A percentile compares a stretch with the other conserved stretches of the same genome.
phyloP scores from a whole-genome alignment of 2,888 invertebrate genomes.

The Candidula unifasciata region DNA sequence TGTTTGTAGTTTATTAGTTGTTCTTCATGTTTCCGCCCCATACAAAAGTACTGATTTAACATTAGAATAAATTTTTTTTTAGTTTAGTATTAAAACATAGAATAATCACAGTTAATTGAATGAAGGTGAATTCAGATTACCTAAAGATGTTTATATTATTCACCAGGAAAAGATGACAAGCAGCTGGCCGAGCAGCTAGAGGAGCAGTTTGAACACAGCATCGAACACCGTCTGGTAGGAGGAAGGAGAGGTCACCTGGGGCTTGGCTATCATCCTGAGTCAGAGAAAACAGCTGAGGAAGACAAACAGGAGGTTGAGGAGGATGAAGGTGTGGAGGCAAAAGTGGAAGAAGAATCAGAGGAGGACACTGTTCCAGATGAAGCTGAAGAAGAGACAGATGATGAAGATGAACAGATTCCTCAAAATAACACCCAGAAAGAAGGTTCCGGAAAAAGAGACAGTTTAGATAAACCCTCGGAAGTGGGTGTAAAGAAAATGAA shows the following conservation, averaged over 20 bases:
- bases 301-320: constrained; percentile 45
- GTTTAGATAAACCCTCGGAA: constrained; percentile 17
- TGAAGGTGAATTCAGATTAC: too few relatives aligned
- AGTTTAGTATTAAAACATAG: too few relatives aligned
- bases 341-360: constrained; percentile 57
- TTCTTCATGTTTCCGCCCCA: too few relatives aligned
- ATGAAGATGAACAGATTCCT: neutral
- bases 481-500: constrained; percentile 55
- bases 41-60: too few relatives aligned
- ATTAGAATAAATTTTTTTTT: too few relatives aligned
- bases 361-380: constrained; percentile 14
- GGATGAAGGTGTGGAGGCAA: constrained; percentile 42
- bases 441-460: constrained; percentile 19
- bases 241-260: constrained; percentile 68
- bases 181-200: constrained; percentile 66
- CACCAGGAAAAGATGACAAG: constrained; percentile 59
- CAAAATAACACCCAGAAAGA: neutral
- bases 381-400: neutral
- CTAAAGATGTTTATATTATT: neutral
- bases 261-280: constrained; percentile 68
- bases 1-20: too few relatives aligned
- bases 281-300: constrained; percentile 26
- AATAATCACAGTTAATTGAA: too few relatives aligned
- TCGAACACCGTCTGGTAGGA: constrained; percentile 69
- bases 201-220: constrained; percentile 72